Evolutionary conservation across 2,888 invertebrate species (phyloP).

Genomic region (Bunonema sp.): DNA sequence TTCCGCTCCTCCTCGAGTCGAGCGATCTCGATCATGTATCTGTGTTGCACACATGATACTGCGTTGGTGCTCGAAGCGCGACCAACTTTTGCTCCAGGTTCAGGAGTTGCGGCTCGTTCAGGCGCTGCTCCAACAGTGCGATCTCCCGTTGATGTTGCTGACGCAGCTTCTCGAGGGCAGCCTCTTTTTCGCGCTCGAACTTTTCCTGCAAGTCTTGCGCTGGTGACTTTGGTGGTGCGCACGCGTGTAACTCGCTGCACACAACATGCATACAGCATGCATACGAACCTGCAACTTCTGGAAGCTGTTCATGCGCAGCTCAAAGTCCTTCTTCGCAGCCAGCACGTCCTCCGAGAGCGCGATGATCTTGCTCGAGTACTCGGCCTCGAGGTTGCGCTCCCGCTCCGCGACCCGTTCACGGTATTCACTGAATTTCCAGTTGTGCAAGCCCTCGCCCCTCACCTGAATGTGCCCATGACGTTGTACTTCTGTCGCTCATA

Average conservation of each 20-base stretch:
- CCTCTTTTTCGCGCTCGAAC: slow-evolving; percentile 43
- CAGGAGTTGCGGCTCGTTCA: slow-evolving; percentile 39
- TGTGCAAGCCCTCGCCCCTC: background rate
- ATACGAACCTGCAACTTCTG: slow-evolving; percentile 41
- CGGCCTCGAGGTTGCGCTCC: slow-evolving; percentile 43
- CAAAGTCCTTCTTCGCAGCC: slow-evolving; percentile 46
- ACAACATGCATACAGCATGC: background rate
- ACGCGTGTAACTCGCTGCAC: background rate
- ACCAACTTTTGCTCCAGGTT: slow-evolving; percentile 43
- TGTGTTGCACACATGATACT: slow-evolving; percentile 4
- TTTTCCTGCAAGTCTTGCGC: slow-evolving; percentile 21
- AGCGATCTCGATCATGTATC: slow-evolving; percentile 43
- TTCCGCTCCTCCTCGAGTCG: slow-evolving; percentile 43
- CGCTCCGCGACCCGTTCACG: slow-evolving; percentile 39
- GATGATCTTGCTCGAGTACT: slow-evolving; percentile 45
- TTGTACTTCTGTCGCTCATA: slow-evolving; percentile 43
- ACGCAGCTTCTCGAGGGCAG: slow-evolving; percentile 39
- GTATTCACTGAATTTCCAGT: background rate
- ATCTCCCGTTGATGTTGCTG: slow-evolving; percentile 45
- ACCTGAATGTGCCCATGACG: slow-evolving; percentile 43
- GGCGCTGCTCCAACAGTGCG: slow-evolving; percentile 35
- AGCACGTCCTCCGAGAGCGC: slow-evolving; percentile 47
- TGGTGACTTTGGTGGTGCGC: background rate
- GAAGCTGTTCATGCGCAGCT: slow-evolving; percentile 48
- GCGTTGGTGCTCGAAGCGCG: background rate